Evolutionary conservation across 2,888 invertebrate species (phyloP).

Genomic region (Trichacis sp.): DNA sequence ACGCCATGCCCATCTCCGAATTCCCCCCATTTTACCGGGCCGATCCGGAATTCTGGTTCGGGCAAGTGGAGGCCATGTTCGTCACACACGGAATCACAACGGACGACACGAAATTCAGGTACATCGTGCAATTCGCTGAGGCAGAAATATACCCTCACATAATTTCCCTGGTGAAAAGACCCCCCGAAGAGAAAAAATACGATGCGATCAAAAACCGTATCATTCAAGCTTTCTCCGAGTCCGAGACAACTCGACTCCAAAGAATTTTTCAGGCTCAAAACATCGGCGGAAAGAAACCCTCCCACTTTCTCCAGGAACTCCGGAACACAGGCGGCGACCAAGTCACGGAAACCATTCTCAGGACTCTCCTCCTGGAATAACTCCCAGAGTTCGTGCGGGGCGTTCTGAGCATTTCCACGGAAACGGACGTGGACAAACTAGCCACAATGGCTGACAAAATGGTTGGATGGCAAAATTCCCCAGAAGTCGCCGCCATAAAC

Average conservation of each 20-base stretch:
- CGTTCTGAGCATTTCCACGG: not conserved
- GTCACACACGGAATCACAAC: not conserved
- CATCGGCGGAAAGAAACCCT: not conserved
- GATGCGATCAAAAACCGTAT: not conserved
- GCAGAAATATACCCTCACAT: not conserved
- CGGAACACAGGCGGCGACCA: not conserved
- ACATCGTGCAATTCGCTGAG: not conserved
- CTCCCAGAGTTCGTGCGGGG: not conserved
- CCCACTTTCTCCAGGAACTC: not conserved
- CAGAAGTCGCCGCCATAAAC: slow-evolving; percentile 2
- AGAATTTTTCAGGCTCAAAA: not conserved
- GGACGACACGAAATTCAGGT: slow-evolving; percentile 2
- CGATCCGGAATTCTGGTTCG: not conserved
- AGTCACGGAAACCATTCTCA: not conserved
- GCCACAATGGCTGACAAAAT: slow-evolving; percentile 9
- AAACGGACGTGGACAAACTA: not conserved
- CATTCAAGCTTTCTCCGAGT: not conserved
- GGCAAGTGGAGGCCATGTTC: not conserved
- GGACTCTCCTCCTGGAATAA: not conserved
- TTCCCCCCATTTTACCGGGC: too few species aligned
- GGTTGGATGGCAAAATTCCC: slow-evolving; percentile 1
- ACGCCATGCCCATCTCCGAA: too few species aligned
- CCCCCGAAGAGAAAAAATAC: not conserved
- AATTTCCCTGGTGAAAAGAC: slow-evolving; percentile 5
- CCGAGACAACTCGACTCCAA: not conserved